Base-by-base conservation (phyloP, 2,888 invertebrate genomes). In the Deilephila porcellus region DNA sequence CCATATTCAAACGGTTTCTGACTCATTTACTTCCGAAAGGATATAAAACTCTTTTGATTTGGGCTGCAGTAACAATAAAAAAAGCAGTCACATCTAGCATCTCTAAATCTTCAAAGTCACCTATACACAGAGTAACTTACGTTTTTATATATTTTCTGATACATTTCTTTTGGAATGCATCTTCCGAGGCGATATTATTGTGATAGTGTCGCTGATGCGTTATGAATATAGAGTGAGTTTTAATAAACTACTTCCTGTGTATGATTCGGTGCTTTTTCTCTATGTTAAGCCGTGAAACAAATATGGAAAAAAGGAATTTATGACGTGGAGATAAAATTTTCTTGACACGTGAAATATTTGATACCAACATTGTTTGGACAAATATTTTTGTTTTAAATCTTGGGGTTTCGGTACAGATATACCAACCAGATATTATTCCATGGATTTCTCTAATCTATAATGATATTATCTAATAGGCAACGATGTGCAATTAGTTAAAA, bases 91-190 rank as follows among this genome's bases (percentile, higher is more conserved):
- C 79, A 81, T 90, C 89, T 76, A 90, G 87, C 75, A 7, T 14
- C 37, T 25, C 25, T 75, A 80, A 73, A 76, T 79, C 81, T 73
- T 67, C 74, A 76, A 75, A 77, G 78, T 78, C 67, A 67, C 67
- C 67, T 67, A 67, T 81, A 85, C 81, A 87, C 84, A 85, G 83
- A 87, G 86, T 89, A 88, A 87, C 86, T 85, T 81, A 82, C 84
- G 91, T 93, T 92, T 93, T 93, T 93, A 92, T 93, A 93, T 84
- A 91, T 93, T 93, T 93, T 93, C 94, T 93, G 94, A 94, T 93
- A 94, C 94, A 94, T 94, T 94, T 94, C 94, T 92, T 92, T 91
- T 83, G 90, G 91, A 92, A 92, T 94, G 94, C 94, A 94, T 94
- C 92, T 93, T 91, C 88, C 85, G 88, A 92, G 93, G 93, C 88